A percentile compares a stretch with the other conserved stretches of the same genome.
These are phyloP conservation scores for Pseudochirops cupreus DNA, from an alignment of 2,797 vertebrate genomes.

Conservation along the genomic window DNA sequence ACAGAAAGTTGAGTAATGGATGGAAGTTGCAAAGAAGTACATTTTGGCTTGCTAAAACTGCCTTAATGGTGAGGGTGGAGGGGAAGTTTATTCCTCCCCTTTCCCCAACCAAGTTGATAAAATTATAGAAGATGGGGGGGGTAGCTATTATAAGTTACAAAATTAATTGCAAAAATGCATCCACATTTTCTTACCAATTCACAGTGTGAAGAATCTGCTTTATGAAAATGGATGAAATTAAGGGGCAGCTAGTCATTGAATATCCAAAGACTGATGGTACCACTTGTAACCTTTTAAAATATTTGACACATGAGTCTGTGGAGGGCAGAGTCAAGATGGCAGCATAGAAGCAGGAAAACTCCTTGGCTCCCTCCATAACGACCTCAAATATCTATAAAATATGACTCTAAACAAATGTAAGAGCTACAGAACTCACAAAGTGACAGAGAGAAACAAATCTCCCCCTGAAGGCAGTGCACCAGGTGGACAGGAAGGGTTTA, in stretches of 20 bases:
- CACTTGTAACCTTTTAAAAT: not conserved
- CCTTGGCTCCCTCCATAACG: too few species aligned
- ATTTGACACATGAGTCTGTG: not conserved
- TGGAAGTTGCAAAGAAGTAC: not conserved
- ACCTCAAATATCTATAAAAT: too few species aligned
- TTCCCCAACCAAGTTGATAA: not conserved
- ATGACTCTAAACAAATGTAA: too few species aligned
- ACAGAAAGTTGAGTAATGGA: not conserved
- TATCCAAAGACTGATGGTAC: not conserved
- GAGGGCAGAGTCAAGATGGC: too few species aligned
- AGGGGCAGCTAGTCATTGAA: not conserved
- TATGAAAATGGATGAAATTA: not conserved
- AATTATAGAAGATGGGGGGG: not conserved
- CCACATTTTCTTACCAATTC: not conserved
- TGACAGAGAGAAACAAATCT: too few species aligned
- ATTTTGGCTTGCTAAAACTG: not conserved
- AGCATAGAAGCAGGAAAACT: too few species aligned
- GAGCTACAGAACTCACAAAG: too few species aligned
- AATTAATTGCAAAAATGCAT: not conserved
- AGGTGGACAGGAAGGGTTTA: too few species aligned
- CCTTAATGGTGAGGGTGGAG: not conserved
- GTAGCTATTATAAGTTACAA: not conserved
- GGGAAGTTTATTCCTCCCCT: not conserved
- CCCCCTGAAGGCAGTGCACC: too few species aligned
- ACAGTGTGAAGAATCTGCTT: not conserved